Base-by-base conservation (phyloP, 2,797 vertebrate genomes). In the Hemibagrus guttatus region DNA sequence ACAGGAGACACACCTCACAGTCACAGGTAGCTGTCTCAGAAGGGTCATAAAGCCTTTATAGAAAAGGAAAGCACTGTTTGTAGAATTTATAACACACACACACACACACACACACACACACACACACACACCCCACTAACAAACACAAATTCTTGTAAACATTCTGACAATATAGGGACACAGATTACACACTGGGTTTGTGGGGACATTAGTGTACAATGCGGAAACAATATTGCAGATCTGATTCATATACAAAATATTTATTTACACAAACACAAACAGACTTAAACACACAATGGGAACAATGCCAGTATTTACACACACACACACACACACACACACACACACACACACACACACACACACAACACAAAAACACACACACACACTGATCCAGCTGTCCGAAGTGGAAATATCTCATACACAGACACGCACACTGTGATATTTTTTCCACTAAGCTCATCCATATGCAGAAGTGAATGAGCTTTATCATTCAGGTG, bases 381-480 rank as follows among this genome's bases (percentile, higher is more conserved):
- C 46, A 87, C 52, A 52, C 83, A 39, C 7, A 31, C 11, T 42
- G 63, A 64, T 49, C n/a, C 68, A 88, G 88, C 84, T 88, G 84
- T 74, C 61, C 85, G 91, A 91, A 92, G 56, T 49, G 26, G 84
- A 76, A 64, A 76, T 28, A 78, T 79, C 91, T 89, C 93, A 92
- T 26, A 64, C 58, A 81, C 58, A 63, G 35, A 21, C 16, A 63
- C 39, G 11, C 28, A 94, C 58, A 71, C 83, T 49, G 64, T 56
- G 12, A 17, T 52, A 64, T 46, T 84, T 64, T 58, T 84, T 49
- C 68, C 42, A 31, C 28, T 49, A 66, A 66, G 23, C 49, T 84
- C 64, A 86, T 84, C 64, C 58, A 86, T 85, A 76, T 85, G 86
- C 72, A 87, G 14, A 31, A 83, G 19, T 46, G 28, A 81, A 35